Conservation (phyloP, 2,113 vertebrate genomes). For the Nerophis ophidion region DNA sequence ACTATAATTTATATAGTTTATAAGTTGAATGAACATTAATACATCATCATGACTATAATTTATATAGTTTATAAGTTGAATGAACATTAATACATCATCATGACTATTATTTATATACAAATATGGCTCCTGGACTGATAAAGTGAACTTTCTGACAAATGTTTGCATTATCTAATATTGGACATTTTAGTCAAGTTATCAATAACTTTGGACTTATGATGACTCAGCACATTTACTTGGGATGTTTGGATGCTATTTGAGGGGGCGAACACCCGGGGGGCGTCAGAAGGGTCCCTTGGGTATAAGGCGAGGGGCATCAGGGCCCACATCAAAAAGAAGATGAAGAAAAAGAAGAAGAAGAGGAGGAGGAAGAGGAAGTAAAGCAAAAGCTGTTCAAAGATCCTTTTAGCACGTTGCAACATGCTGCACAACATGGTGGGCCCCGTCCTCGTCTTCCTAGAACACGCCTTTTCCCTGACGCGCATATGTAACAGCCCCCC, state of each 20-base stretch:
- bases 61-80: no score
- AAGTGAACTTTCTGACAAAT: no score
- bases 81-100: no score
- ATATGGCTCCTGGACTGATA: no score
- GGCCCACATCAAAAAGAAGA: slow-evolving; percentile 14
- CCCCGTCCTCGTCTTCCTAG: slow-evolving; percentile 81
- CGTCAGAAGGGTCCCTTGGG: slow-evolving; percentile 18
- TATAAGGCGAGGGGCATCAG: slow-evolving; percentile 28
- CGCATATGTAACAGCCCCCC: slow-evolving; percentile 75
- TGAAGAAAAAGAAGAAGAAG: no score
- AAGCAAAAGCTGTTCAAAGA: slow-evolving; percentile 36
- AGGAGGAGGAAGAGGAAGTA: slow-evolving; percentile 34
- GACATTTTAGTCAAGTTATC: no score
- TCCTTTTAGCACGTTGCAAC: slow-evolving; percentile 53
- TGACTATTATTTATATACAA: no score
- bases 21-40: no score
- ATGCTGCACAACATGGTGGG: slow-evolving; percentile 75
- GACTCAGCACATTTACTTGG: neutral
- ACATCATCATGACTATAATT: no score
- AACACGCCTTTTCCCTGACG: slow-evolving; percentile 74
- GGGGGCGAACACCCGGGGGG: slow-evolving; percentile 41
- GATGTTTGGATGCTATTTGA: neutral
- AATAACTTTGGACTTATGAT: neutral
- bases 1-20: no score
- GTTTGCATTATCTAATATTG: no score